Percentiles rank a stretch among this genome's conserved stretches.
These are phyloP conservation scores for Phortica magna DNA, from an alignment of 2,888 invertebrate genomes.

Conservation along the genomic window DNA sequence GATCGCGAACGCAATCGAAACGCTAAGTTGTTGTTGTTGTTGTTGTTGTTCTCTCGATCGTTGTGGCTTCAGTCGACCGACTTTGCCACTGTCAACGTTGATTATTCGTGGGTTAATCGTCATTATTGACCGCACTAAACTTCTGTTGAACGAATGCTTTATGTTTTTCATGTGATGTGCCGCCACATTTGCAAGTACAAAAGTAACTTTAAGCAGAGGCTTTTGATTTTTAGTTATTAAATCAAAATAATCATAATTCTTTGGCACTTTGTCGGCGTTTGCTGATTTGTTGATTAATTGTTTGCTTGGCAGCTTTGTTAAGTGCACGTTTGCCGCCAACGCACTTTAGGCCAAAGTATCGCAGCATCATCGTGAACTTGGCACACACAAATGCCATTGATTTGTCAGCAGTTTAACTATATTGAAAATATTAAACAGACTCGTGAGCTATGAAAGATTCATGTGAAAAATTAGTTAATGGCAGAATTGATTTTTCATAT, in stretches of 20 bases:
- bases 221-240: too few species aligned
- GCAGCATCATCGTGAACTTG: too few species aligned
- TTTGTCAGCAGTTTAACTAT: too few species aligned
- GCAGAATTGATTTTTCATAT: too few species aligned
- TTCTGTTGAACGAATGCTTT: constrained; percentile 5
- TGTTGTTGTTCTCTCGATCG: constrained; percentile 7
- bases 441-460: too few species aligned
- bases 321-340: not conserved
- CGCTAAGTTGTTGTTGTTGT: constrained; percentile 7
- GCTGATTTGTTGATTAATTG: not conserved
- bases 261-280: not conserved
- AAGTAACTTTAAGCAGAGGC: not conserved
- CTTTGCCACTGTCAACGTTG: not conserved
- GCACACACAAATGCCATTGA: too few species aligned
- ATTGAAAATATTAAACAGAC: too few species aligned
- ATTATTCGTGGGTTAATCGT: constrained; percentile 55
- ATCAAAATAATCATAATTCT: not conserved
- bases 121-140: constrained; percentile 55
- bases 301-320: not conserved
- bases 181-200: not conserved
- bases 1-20: constrained; percentile 69
- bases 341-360: not conserved
- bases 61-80: too few species aligned
- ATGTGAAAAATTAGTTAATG: too few species aligned
- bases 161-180: constrained; percentile 39